phyloP scores from a whole-genome alignment of 53 echinoderm and acorn worm species.

The Holothuria leucospilota region DNA sequence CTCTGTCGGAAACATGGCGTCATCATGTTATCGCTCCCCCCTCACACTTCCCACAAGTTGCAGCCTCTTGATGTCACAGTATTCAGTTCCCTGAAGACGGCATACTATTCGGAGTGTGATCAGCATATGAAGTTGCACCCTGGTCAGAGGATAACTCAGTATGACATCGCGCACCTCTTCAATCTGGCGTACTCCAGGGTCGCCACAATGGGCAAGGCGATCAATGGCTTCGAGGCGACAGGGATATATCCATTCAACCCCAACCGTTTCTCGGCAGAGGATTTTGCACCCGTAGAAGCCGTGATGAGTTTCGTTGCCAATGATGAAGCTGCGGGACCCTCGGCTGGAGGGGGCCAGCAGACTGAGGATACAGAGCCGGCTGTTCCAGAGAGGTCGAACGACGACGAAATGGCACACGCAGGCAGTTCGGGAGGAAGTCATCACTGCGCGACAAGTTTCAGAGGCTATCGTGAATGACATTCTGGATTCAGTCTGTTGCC shows the following conservation, averaged over 20 bases:
- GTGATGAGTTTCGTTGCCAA: not conserved
- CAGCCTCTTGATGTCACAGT: slow-evolving; percentile 4
- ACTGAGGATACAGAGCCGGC: not conserved
- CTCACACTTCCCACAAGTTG: too few relatives aligned
- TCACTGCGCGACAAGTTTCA: slow-evolving; percentile 22
- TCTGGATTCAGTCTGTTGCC: slow-evolving; percentile 25
- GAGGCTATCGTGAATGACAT: slow-evolving; percentile 19
- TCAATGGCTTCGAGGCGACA: not conserved
- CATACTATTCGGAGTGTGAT: not conserved
- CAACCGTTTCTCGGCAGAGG: slow-evolving; percentile 3
- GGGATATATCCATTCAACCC: slow-evolving; percentile 26
- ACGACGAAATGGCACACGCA: slow-evolving; percentile 6
- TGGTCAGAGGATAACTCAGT: slow-evolving; percentile 32
- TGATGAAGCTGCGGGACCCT: not conserved
- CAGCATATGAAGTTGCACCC: slow-evolving; percentile 3
- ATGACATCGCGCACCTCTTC: slow-evolving; percentile 24
- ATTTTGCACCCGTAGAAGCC: too few relatives aligned
- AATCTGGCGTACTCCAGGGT: slow-evolving; percentile 12
- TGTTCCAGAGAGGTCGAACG: slow-evolving; percentile 10
- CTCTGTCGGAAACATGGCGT: slow-evolving; percentile 2
- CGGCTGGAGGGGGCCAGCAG: not conserved
- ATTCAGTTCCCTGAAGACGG: slow-evolving; percentile 15
- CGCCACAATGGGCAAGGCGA: slow-evolving; percentile 27
- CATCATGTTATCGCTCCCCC: slow-evolving; percentile 4
- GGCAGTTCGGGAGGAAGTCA: slow-evolving; percentile 17